These are phyloP conservation scores for Iselma pallidipennis DNA, from an alignment of 2,888 invertebrate species.

Conservation along the genomic window DNA sequence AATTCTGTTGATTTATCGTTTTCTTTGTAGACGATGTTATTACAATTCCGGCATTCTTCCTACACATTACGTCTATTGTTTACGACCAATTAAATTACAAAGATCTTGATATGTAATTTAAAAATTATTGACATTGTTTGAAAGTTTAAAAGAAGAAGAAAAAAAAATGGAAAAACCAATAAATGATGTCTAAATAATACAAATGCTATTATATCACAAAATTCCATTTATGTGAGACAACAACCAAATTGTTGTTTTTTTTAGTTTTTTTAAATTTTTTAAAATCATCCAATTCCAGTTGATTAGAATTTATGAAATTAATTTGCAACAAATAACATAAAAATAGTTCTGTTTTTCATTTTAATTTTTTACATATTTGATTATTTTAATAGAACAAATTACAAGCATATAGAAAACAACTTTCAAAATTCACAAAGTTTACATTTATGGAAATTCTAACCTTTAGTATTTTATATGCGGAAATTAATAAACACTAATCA, in stretches of 20 bases:
- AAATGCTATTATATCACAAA: too few species aligned
- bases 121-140: slow-evolving; percentile 15
- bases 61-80: slow-evolving; percentile 1
- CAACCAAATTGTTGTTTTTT: too few species aligned
- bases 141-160: slow-evolving; percentile 14
- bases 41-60: slow-evolving; percentile 9
- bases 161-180: slow-evolving; percentile 26
- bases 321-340: too few species aligned
- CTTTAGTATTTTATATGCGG: slow-evolving; percentile 2
- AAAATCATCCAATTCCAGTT: too few species aligned
- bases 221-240: too few species aligned
- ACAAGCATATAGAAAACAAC: background rate
- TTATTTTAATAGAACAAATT: too few species aligned
- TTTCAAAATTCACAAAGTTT: background rate
- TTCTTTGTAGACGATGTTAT: background rate
- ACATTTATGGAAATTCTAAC: background rate
- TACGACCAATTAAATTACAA: slow-evolving; percentile 11
- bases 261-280: too few species aligned
- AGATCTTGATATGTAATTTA: slow-evolving; percentile 4
- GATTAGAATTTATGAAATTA: too few species aligned
- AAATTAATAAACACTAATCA: background rate
- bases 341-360: too few species aligned
- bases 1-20: slow-evolving; percentile 9
- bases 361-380: too few species aligned
- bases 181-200: too few species aligned